Conservation (phyloP, 2,113 vertebrate species). For the Mirounga angustirostris region DNA sequence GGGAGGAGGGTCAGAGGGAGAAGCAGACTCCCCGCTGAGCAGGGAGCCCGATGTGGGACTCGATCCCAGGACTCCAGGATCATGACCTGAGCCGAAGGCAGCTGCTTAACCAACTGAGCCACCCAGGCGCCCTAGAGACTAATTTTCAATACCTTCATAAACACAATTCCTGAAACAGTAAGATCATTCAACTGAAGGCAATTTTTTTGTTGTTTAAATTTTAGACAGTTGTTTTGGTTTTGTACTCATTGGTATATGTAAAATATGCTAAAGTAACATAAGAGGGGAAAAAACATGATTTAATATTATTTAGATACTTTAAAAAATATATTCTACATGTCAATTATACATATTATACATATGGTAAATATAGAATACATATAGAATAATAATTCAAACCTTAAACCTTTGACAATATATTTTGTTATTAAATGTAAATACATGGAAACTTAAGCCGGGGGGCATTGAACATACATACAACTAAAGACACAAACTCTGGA, state of each 20-base stretch:
- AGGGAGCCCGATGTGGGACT: too few species aligned
- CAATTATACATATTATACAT: neutral
- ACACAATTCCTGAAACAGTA: neutral
- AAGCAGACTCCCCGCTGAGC: too few species aligned
- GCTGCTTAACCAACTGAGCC: too few species aligned
- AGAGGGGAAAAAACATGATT: neutral
- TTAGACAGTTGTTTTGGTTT: neutral
- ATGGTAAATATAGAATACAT: neutral
- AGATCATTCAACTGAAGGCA: neutral
- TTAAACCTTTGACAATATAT: neutral
- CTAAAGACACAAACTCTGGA: neutral
- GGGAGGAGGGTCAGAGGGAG: too few species aligned
- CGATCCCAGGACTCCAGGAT: too few species aligned
- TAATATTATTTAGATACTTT: neutral
- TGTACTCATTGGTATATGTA: neutral
- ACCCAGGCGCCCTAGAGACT: neutral
- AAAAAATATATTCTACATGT: neutral
- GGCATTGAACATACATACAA: neutral
- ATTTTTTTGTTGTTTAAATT: neutral
- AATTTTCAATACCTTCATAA: neutral
- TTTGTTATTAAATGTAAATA: neutral
- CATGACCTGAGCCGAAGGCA: too few species aligned
- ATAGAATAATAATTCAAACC: neutral
- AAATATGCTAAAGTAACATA: neutral
- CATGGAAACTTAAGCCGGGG: neutral